Evolutionary conservation across 2,797 vertebrate species (phyloP).

Genomic region (Coendou prehensilis): DNA sequence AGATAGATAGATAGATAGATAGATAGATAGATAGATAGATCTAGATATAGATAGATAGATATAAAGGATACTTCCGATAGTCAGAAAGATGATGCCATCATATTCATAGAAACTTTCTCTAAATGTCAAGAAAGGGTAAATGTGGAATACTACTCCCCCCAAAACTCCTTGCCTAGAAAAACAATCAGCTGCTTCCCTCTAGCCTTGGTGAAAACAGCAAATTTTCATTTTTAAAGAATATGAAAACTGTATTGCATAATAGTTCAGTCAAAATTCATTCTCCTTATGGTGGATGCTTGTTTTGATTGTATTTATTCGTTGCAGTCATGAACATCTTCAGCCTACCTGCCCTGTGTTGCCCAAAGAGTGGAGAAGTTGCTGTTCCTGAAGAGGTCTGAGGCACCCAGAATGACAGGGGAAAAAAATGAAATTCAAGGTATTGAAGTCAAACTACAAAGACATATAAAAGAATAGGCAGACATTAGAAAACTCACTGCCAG

Average conservation of each 20-base stretch:
- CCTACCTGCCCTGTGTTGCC: neutral
- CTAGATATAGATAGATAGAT: neutral
- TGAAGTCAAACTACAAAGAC: conserved; percentile 85
- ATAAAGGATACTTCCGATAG: neutral
- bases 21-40: neutral
- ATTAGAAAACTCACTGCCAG: conserved; percentile 86
- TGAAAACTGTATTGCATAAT: neutral
- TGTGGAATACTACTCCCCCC: neutral
- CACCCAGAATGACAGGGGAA: neutral
- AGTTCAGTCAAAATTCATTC: neutral
- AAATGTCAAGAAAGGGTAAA: conserved; percentile 44
- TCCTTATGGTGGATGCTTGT: neutral
- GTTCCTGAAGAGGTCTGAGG: conserved; percentile 34
- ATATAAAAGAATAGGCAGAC: conserved; percentile 81
- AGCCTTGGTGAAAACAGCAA: neutral
- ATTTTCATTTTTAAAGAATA: conserved; percentile 26
- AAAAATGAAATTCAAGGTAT: conserved; percentile 79
- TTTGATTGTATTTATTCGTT: conserved; percentile 24
- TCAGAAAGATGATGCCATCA: neutral
- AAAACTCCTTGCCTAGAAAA: neutral
- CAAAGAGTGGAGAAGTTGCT: conserved; percentile 50
- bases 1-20: neutral
- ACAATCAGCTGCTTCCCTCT: neutral
- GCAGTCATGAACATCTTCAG: neutral
- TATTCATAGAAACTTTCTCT: neutral